Conservation (phyloP, 2,888 invertebrate species). For the Eupithecia vulgata region DNA sequence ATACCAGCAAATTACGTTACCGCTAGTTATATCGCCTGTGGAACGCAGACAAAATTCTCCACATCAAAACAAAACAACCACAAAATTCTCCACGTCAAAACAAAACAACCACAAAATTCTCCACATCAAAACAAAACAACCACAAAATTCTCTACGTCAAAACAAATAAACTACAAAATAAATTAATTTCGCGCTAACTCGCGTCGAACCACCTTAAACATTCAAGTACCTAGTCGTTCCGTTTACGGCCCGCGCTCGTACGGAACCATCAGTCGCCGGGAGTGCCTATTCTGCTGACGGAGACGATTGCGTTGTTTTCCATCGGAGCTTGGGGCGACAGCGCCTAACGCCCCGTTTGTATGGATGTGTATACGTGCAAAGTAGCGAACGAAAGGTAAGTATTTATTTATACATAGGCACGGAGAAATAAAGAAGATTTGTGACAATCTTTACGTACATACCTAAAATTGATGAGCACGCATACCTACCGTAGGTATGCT, state of each 20-base stretch:
- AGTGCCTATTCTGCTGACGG: conserved; percentile 17
- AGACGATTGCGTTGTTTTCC: conserved; percentile 20
- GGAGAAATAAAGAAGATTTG: not conserved
- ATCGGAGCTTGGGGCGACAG: not conserved
- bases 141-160: too few relatives aligned
- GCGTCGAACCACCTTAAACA: conserved; percentile 9
- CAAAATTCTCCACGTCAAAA: too few relatives aligned
- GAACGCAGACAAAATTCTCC: too few relatives aligned
- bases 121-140: too few relatives aligned
- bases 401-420: not conserved
- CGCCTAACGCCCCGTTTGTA: not conserved
- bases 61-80: too few relatives aligned
- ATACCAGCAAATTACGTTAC: too few relatives aligned
- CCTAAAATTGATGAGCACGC: not conserved
- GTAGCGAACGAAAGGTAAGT: not conserved
- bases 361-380: not conserved
- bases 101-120: too few relatives aligned
- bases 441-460: not conserved
- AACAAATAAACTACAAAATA: too few relatives aligned
- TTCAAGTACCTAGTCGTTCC: not conserved
- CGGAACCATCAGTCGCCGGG: conserved; percentile 19
- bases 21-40: too few relatives aligned
- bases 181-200: too few relatives aligned
- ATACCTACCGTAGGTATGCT: not conserved
- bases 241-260: conserved; percentile 9